phyloP scores from a whole-genome alignment of 2,888 invertebrate genomes.

The Esperia sulphurella region DNA sequence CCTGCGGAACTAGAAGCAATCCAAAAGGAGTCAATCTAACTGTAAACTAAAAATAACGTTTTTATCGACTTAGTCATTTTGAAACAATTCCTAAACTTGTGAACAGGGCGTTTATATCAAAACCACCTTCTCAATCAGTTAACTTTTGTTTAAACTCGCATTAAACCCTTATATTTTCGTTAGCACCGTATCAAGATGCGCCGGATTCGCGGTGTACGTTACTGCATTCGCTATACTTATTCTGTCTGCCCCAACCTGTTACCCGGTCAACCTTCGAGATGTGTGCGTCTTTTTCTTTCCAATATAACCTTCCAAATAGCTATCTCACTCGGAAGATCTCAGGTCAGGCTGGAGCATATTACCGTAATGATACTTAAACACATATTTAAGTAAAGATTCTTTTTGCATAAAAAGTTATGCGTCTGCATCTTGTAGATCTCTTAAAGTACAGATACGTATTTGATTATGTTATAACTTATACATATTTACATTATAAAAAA shows the following conservation, averaged over 20 bases:
- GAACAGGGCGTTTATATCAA: too few species aligned
- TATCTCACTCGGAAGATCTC: conserved; percentile 48
- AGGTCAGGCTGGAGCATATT: conserved; percentile 69
- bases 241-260: conserved; percentile 74
- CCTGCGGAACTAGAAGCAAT: too few species aligned
- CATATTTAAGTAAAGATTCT: conserved; percentile 75
- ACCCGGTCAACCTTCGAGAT: conserved; percentile 67
- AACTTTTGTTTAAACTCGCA: conserved; percentile 26
- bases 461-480: not conserved
- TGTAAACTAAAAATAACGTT: too few species aligned
- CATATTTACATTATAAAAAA: too few species aligned
- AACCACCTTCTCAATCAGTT: not conserved
- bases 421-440: conserved; percentile 32
- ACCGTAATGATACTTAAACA: conserved; percentile 78
- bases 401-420: conserved; percentile 62
- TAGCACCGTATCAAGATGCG: conserved; percentile 49
- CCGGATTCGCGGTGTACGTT: conserved; percentile 52
- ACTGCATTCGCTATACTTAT: conserved; percentile 69
- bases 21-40: too few species aligned
- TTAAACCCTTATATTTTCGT: conserved; percentile 27
- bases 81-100: too few species aligned
- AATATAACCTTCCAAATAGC: conserved; percentile 22
- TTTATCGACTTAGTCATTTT: too few species aligned
- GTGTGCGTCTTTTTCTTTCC: conserved; percentile 35
- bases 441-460: not conserved